Evolutionary conservation across 1,140 invertebrate genomes (phyloP), one percentile per base, ranked within the genome.

Genomic region (Bombus superbus): DNA sequence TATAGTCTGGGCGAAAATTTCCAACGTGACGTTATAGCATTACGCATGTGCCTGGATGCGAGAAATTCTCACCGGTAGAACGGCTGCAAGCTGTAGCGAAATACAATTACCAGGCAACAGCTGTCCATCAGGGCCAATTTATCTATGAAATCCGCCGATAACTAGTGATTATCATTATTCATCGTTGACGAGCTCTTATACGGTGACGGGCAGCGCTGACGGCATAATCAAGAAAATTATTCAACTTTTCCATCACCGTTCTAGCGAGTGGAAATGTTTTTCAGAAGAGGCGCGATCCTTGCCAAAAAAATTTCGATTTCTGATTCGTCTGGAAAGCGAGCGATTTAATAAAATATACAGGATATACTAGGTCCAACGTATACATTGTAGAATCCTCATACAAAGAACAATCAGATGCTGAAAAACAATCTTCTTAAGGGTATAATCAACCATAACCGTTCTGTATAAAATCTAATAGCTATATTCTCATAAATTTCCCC

Each of bases 101-200:
- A 85, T 85, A 85, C 79, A 85, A 85, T 85, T 85, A 85, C 84
- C 69, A 38, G 78, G 78, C 84, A 85, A 85, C 84, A 81, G 84
- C 84, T 85, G 84, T 85, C 84, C 78, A 81, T 85, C 84, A 81
- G 84, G 22, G 84, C 78, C 84, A 85, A 85, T 85, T 85, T 85
- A 85, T 81, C 84, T 85, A 81, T 85, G 79, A 85, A 85, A 85
- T 85, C 79, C 79, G 84, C 47, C 84, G 71, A 85, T 85, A 81
- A 75, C 84, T 81, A 75, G 77, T 81, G 84, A 85, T 85, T 81
- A 85, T 85, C 84, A 85, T 85, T 85, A 85, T 85, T 85, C 84
- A 85, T 85, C 84, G 71, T 85, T 81, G 84, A 81, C 79, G 78
- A 85, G 78, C 78, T 81, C 84, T 81, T 73, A 80, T 72, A 53